Conservation (phyloP, 2,888 invertebrate species). For the Platycnemis pennipes region DNA sequence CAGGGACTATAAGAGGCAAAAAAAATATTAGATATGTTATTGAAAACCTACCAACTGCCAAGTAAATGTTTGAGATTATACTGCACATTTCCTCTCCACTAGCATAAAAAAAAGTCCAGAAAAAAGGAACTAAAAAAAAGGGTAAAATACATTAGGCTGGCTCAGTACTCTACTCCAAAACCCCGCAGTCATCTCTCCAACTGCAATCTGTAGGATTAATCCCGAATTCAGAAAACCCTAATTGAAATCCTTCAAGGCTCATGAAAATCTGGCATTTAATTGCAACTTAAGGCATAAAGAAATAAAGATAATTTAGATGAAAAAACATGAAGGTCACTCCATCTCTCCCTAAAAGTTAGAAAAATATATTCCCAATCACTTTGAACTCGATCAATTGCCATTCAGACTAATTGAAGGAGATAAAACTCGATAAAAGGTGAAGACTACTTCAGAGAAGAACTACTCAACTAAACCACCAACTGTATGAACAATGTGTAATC, state of each 20-base stretch:
- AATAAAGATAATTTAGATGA: constrained; percentile 9
- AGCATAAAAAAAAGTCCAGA: not conserved
- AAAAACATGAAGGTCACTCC: not conserved
- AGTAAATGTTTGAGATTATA: not conserved
- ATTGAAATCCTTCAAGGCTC: not conserved
- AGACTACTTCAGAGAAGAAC: not conserved
- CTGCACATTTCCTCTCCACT: not conserved
- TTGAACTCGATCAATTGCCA: not conserved
- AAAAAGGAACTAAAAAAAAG: not conserved
- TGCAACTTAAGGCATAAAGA: not conserved
- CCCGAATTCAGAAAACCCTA: not conserved
- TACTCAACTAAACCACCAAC: not conserved
- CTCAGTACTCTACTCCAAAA: not conserved
- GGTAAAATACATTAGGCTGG: not conserved
- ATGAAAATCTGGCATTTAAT: not conserved
- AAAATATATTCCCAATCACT: not conserved
- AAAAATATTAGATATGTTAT: constrained; percentile 41
- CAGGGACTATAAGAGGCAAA: constrained; percentile 54
- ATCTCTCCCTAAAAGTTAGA: not conserved
- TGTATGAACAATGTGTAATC: not conserved
- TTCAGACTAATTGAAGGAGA: not conserved
- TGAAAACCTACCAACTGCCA: constrained; percentile 10
- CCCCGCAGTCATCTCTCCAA: not conserved
- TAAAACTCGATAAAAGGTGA: not conserved
- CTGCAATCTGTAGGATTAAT: not conserved